Evolutionary conservation across 2,888 invertebrate species (phyloP), one percentile per base, ranked within the genome.

Genomic region (Choristoneura rosaceana): DNA sequence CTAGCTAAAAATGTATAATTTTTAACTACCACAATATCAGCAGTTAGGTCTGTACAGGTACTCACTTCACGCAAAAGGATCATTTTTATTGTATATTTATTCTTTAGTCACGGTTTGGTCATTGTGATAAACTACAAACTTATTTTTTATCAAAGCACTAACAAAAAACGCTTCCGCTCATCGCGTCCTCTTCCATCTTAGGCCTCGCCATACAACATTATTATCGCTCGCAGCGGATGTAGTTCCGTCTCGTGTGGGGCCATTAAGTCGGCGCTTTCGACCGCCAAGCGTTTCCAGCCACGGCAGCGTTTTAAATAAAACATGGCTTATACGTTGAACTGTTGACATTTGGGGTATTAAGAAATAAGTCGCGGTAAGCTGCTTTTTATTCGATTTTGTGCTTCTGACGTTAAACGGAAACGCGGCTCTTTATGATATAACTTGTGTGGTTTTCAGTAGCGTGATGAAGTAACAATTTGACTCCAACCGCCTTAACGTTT

Each of bases 171-270:
- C 65, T 62, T 8, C 60, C 68, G 69, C 60, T 74, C 68, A 10
- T 76, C 63, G 60, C 74, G 76, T 76, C 66, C n/a, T 69, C 75
- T 75, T 73, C 60, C 61, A 4, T 55, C 41, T 68, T 25, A 25
- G 12, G 50, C 58, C 74, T 68, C 71, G n/a, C 50, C 9, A 34
- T 67, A 76, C 75, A 75, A 78, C 78, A 80, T 80, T 81, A 80
- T 81, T 79, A 79, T 80, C 78, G 74, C 65, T 33, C 71, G 64
- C 76, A 78, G 76, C 82, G 83, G 83, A 84, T 81, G 81, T 80
- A 79, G 81, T 79, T 80, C 81, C 76, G 76, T 73, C 78, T 75
- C 77, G 79, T 74, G 77, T 75, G 74, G 69, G 82, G 84, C 86
- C 81, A 82, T 77, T 77, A 84, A 78, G 75, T 66, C 50, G 41